phyloP scores from a whole-genome alignment of 2,888 invertebrate genomes.

The Colletes collaris region DNA sequence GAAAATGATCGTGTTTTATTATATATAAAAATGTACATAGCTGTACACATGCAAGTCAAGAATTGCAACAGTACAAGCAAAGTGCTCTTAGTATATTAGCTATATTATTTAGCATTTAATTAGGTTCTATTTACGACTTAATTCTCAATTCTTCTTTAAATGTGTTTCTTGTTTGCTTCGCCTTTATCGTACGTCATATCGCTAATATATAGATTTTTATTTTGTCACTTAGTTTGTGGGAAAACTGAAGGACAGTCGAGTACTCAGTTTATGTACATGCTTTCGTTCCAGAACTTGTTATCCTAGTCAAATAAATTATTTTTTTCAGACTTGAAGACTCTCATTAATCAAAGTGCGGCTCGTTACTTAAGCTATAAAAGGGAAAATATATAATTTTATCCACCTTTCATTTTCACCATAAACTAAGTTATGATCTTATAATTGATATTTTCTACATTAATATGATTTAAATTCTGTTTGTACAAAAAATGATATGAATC shows the following conservation, averaged over 20 bases:
- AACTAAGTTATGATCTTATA: slow-evolving; percentile 66
- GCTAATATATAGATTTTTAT: slow-evolving; percentile 67
- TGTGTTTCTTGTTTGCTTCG: slow-evolving; percentile 68
- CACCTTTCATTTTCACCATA: slow-evolving; percentile 68
- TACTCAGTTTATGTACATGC: slow-evolving; percentile 63
- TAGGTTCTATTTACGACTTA: slow-evolving; percentile 75
- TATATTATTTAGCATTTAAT: slow-evolving; percentile 75
- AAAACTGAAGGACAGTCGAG: slow-evolving; percentile 63
- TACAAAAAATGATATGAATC: slow-evolving; percentile 64
- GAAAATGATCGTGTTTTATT: slow-evolving; percentile 66
- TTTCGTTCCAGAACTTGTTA: slow-evolving; percentile 54
- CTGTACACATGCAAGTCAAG: slow-evolving; percentile 80
- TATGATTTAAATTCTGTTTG: slow-evolving; percentile 69
- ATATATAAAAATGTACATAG: slow-evolving; percentile 81
- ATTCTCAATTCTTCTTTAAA: slow-evolving; percentile 71
- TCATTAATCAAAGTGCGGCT: slow-evolving; percentile 42
- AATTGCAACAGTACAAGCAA: slow-evolving; percentile 81
- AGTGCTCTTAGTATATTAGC: slow-evolving; percentile 79
- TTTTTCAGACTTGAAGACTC: slow-evolving; percentile 57
- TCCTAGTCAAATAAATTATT: slow-evolving; percentile 66
- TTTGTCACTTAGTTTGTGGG: slow-evolving; percentile 68
- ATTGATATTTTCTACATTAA: slow-evolving; percentile 71
- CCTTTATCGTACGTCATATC: slow-evolving; percentile 67
- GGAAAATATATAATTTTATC: slow-evolving; percentile 40
- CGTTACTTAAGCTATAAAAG: slow-evolving; percentile 39